A percentile compares a stretch with the other conserved stretches of the same genome.
Evolutionary conservation across 2,797 vertebrate genomes (phyloP).

Genomic region (Gobio occitaniae): DNA sequence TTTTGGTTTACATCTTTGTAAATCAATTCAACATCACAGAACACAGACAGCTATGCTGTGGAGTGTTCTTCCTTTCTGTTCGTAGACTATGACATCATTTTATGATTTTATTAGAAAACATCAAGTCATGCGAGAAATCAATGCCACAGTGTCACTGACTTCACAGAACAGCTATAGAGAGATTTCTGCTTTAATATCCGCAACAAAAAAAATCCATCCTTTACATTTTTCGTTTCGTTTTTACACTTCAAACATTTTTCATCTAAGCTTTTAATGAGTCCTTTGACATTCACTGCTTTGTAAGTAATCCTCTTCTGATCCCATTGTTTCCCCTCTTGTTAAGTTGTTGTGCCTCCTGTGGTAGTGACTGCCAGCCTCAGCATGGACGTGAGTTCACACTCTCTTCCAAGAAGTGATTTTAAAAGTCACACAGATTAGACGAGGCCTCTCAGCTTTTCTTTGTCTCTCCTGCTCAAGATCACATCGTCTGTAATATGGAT

Average conservation of each 20-base stretch:
- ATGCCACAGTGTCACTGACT: neutral
- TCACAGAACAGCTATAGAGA: neutral
- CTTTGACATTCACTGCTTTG: constrained; percentile 15
- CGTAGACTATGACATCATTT: neutral
- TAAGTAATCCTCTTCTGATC: constrained; percentile 2
- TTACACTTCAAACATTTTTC: constrained; percentile 8
- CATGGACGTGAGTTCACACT: neutral
- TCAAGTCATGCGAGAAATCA: neutral
- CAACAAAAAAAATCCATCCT: neutral
- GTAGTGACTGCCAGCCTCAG: neutral
- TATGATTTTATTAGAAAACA: neutral
- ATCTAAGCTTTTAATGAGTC: constrained; percentile 7
- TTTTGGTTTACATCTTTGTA: neutral
- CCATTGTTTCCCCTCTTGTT: neutral
- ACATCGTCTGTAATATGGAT: constrained; percentile 13
- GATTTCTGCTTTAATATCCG: neutral
- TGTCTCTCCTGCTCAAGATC: neutral
- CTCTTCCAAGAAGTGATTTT: constrained; percentile 19
- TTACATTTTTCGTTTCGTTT: neutral
- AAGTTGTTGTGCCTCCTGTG: constrained; percentile 1
- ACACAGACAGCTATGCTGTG: neutral
- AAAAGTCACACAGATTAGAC: constrained; percentile 3
- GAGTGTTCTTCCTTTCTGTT: neutral
- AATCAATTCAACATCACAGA: constrained; percentile 21
- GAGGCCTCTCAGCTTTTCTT: neutral